Base-by-base conservation (phyloP, 1,140 invertebrate genomes). In the Drosophila pallidifrons region DNA sequence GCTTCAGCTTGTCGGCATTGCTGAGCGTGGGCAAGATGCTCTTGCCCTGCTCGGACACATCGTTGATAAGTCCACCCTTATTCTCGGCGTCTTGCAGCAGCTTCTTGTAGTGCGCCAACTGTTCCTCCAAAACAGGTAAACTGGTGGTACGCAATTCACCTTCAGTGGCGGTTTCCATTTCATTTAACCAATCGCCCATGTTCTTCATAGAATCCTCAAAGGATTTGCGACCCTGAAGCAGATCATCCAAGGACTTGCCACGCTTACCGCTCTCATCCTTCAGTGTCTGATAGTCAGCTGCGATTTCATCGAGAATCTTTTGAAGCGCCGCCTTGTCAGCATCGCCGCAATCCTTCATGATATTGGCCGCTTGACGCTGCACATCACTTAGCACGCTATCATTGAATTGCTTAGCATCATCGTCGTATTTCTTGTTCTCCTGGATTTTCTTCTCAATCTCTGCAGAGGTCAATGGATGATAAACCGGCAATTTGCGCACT, bases 131-230 rank as follows among this genome's bases (percentile, higher is more conserved):
- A 0, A 97, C 94, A 75, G 97, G 96, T 8, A 97, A 93, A 82
- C 94, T 97, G 1, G 96, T 95, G 16, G 96, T 95, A 54, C 96
- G 94, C 2, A 98, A 92, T 81, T 98, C 97, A 35, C 96, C 95
- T 10, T 96, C 96, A 0, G 96, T 95, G 10, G 96, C 95, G 5
- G 97, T 96, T 93, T 98, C 97, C 51, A 96, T 96, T 94, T 98
- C 96, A 58, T 97, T 96, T 15, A 98, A 93, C 97, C 97, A 98
- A 74, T 96, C 95, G 74, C 96, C 94, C 88, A 96, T 96, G 77
- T 96, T 95, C 64, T 97, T 95, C 47, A 97, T 94, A 68, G 97
- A 95, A 59, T 94, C 95, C 92, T 98, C 97, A 82, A 98, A 97
- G 13, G 95, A 94, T 91, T 95, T 96, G 77, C 97, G 94, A 15